These are phyloP conservation scores for Caenorhabditis sp. DNA, from an alignment of 2,888 invertebrate genomes.

Conservation along the genomic window DNA sequence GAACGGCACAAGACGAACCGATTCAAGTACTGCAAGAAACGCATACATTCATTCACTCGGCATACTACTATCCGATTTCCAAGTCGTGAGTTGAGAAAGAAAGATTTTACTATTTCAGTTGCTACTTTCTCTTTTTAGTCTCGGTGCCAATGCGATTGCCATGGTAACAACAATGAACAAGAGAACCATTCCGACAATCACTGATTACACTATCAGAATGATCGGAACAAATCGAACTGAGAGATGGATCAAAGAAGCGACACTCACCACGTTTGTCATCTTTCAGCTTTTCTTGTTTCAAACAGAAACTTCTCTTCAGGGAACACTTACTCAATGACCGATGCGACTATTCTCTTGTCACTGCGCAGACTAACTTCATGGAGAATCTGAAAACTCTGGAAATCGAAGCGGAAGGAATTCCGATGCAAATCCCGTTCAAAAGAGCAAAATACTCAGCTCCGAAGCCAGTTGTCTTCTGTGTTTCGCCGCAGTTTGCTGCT, in stretches of 20 bases:
- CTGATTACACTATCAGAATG: conserved; percentile 28
- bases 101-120: too few species aligned
- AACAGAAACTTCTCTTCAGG: conserved; percentile 33
- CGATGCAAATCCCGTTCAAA: conserved; percentile 30
- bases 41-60: conserved; percentile 23
- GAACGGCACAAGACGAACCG: background rate
- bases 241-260: conserved; percentile 28
- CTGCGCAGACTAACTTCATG: conserved; percentile 37
- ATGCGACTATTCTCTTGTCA: conserved; percentile 50
- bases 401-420: conserved; percentile 43
- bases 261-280: conserved; percentile 45
- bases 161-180: conserved; percentile 51
- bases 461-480: conserved; percentile 62
- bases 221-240: conserved; percentile 29
- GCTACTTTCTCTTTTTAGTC: too few species aligned
- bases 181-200: conserved; percentile 25
- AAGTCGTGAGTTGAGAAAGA: conserved; percentile 26
- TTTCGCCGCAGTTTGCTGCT: conserved; percentile 65
- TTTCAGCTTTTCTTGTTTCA: too few species aligned
- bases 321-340: conserved; percentile 43
- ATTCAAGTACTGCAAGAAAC: conserved; percentile 7
- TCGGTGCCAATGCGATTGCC: conserved; percentile 38
- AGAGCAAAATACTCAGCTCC: conserved; percentile 27
- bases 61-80: conserved; percentile 35
- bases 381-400: conserved; percentile 40